Evolutionary conservation across 2,797 vertebrate species (phyloP), one percentile per base, ranked within the genome.

Genomic region (Jordanella pulchra): DNA sequence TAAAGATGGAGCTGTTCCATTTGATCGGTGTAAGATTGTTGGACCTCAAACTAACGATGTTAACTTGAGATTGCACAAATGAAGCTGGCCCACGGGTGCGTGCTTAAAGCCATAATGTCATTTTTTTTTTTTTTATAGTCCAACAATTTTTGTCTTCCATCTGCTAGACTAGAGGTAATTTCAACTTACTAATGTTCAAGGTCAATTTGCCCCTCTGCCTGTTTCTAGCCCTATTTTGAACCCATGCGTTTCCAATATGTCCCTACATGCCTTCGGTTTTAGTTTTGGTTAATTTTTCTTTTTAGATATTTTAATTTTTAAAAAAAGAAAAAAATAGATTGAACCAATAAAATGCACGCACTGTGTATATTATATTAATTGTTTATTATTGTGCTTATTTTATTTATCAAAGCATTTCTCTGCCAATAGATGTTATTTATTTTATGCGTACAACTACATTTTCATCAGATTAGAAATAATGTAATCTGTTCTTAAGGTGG

Each of bases 1-100:
- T 93, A 90, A 80, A 81, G 78, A 72, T 65, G 86, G 76, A 75
- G 80, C 86, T 58, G 80, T 75, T 65, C 66, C 3, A 56, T 73
- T 69, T 76, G 79, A 82, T 7, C 21, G 76, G 71, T 68, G 17
- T 79, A 78, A 56, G 79, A 60, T 78, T 71, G 69, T 71, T 69
- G 70, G 35, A 64, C 35, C 39, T 64, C 60, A 64, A 64, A 42
- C 67, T 44, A 21, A 51, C 53, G 56, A 32, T 15, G 13, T 42
- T 56, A 25, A 54, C 75, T 58, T 67, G 58, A 76, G 18, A 23
- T 54, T 73, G 71, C 76, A 76, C 73, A 71, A 48, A 63, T 68
- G 68, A 80, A 73, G 67, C 54, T 21, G 66, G 54, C 74, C 58
- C 61, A 15, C 71, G 51, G 65, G 47, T 81, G 9, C 42, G 47